Evolutionary conservation across 2,888 invertebrate genomes (phyloP).

Genomic region (Serrognathus titanus): DNA sequence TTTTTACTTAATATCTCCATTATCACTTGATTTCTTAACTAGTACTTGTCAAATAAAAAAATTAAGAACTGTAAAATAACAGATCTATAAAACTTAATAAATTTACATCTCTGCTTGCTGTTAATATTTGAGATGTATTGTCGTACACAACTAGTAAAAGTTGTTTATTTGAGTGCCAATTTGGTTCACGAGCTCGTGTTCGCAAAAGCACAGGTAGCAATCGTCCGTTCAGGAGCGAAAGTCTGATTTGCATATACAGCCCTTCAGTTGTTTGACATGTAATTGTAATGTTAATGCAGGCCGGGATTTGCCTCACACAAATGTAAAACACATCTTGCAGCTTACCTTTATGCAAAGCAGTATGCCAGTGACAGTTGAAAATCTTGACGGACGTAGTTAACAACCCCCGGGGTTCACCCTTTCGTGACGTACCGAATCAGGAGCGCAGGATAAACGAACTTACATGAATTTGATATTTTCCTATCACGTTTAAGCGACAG

Average conservation of each 20-base stretch:
- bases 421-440: constrained; percentile 11
- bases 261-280: constrained; percentile 37
- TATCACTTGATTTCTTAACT: too few species aligned
- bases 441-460: neutral
- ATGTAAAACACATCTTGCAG: constrained; percentile 26
- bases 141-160: neutral
- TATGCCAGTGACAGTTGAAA: constrained; percentile 30
- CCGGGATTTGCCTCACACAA: constrained; percentile 21
- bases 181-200: constrained; percentile 21
- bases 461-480: neutral
- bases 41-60: too few species aligned
- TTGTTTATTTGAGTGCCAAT: constrained; percentile 22
- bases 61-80: too few species aligned
- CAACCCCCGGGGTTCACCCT: constrained; percentile 22
- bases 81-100: too few species aligned
- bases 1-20: too few species aligned
- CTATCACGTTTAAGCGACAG: too few species aligned
- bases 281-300: constrained; percentile 46
- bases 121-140: neutral
- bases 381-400: constrained; percentile 33
- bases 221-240: constrained; percentile 19
- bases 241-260: constrained; percentile 35
- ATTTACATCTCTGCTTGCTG: too few species aligned
- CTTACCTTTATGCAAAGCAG: constrained; percentile 37
- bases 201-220: constrained; percentile 11